Evolutionary conservation across 2,113 vertebrate species (phyloP).

Genomic region (Oreochromis aureus): DNA sequence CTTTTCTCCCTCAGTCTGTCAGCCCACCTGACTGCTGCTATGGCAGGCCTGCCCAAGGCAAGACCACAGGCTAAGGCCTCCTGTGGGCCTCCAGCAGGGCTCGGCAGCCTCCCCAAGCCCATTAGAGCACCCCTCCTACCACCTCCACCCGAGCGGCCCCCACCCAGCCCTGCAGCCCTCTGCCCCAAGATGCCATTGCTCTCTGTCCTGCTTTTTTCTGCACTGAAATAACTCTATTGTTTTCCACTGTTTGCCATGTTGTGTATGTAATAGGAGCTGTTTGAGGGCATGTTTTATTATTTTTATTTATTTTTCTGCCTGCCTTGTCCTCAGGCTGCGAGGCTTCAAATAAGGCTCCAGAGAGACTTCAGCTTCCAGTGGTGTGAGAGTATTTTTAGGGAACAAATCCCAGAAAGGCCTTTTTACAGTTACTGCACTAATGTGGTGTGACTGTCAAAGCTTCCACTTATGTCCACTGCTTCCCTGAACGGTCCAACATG

Average conservation of each 20-base stretch:
- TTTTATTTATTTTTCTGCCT: slow-evolving; percentile 20
- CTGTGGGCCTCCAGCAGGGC: slow-evolving; percentile 63
- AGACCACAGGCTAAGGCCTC: slow-evolving; percentile 77
- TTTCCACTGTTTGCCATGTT: slow-evolving; percentile 40
- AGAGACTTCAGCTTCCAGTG: slow-evolving; percentile 2
- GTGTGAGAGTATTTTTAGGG: slow-evolving; percentile 55
- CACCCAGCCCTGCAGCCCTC: slow-evolving; percentile 60
- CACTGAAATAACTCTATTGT: slow-evolving; percentile 61
- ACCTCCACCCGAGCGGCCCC: slow-evolving; percentile 29
- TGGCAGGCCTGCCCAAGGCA: slow-evolving; percentile 77
- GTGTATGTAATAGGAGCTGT: slow-evolving; percentile 41
- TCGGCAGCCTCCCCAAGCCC: slow-evolving; percentile 63
- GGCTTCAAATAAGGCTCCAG: slow-evolving; percentile 46
- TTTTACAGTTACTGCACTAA: slow-evolving; percentile 58
- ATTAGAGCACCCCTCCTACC: slow-evolving; percentile 66
- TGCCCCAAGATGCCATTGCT: slow-evolving; percentile 65
- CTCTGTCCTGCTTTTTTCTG: slow-evolving; percentile 29
- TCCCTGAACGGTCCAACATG: slow-evolving; percentile 14
- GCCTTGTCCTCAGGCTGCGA: slow-evolving; percentile 61
- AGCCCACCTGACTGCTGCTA: slow-evolving; percentile 73
- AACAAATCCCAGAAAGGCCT: slow-evolving; percentile 45
- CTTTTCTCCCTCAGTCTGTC: slow-evolving; percentile 67
- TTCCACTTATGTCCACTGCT: neutral
- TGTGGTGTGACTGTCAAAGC: slow-evolving; percentile 49
- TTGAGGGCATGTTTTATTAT: slow-evolving; percentile 51